phyloP scores from a whole-genome alignment of 2,888 invertebrate species.

The Drosophila meridionalis region DNA sequence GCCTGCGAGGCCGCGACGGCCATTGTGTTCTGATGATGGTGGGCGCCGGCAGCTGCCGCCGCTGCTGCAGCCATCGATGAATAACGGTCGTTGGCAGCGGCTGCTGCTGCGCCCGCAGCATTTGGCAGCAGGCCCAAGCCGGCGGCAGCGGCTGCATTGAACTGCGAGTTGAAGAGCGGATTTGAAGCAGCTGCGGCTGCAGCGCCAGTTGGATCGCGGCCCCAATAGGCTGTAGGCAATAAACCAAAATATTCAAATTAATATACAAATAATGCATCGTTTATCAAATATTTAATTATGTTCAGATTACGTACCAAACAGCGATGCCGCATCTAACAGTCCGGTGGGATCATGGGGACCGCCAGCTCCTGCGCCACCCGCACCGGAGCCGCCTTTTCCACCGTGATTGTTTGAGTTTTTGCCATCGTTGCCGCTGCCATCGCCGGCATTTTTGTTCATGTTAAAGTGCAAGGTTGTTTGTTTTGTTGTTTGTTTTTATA shows the following conservation, averaged over 20 bases:
- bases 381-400: constrained; percentile 85
- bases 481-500: constrained; percentile 4
- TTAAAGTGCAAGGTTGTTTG: constrained; percentile 59
- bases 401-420: constrained; percentile 84
- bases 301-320: constrained; percentile 86
- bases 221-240: constrained; percentile 90
- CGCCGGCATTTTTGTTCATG: constrained; percentile 94
- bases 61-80: constrained; percentile 84
- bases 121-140: constrained; percentile 84
- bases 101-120: constrained; percentile 83
- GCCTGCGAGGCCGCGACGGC: constrained; percentile 95
- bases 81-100: constrained; percentile 82
- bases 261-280: no score
- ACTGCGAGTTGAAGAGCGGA: constrained; percentile 85
- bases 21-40: constrained; percentile 89
- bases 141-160: constrained; percentile 85
- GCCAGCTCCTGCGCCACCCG: constrained; percentile 78
- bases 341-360: constrained; percentile 87
- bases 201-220: constrained; percentile 87
- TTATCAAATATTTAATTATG: background rate
- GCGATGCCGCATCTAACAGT: constrained; percentile 92
- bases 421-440: constrained; percentile 85
- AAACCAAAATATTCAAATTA: no score
- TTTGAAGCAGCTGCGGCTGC: constrained; percentile 85
- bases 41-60: constrained; percentile 84